These are phyloP conservation scores for Malthinus seriepunctatus DNA, from an alignment of 2,888 invertebrate genomes.

Conservation along the genomic window DNA sequence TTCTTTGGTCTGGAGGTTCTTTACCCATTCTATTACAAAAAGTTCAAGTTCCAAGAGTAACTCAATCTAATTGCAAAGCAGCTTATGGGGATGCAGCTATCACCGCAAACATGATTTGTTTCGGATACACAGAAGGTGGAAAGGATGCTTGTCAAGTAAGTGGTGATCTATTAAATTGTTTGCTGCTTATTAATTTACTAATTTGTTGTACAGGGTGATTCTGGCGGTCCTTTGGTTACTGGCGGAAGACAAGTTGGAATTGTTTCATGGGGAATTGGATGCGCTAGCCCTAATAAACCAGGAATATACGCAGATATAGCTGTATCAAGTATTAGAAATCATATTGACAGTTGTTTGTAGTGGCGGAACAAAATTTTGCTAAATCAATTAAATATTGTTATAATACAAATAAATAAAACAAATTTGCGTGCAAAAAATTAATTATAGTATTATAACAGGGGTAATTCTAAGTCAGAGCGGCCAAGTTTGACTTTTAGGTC, in stretches of 20 bases:
- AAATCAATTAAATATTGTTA: no score
- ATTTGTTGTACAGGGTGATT: not conserved
- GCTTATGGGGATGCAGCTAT: slow-evolving; percentile 38
- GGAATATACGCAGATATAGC: not conserved
- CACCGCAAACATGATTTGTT: slow-evolving; percentile 5
- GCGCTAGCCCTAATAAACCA: not conserved
- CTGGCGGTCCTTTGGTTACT: not conserved
- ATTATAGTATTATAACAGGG: no score
- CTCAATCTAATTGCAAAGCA: not conserved
- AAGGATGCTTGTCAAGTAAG: no score
- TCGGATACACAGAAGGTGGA: slow-evolving; percentile 4
- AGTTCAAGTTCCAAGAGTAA: slow-evolving; percentile 2
- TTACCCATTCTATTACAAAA: not conserved
- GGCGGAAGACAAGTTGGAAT: slow-evolving; percentile 1
- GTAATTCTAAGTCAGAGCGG: no score
- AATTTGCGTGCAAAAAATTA: no score
- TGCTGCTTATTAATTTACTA: no score
- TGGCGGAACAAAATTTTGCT: no score
- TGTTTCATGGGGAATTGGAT: not conserved
- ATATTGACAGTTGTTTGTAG: not conserved
- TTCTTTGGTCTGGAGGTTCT: not conserved
- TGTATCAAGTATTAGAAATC: not conserved
- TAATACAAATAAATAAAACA: no score
- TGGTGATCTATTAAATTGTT: no score
- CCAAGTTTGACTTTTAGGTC: no score